These are phyloP conservation scores for Prosopocoilus inquinatus DNA, from an alignment of 2,888 invertebrate species.

Conservation along the genomic window DNA sequence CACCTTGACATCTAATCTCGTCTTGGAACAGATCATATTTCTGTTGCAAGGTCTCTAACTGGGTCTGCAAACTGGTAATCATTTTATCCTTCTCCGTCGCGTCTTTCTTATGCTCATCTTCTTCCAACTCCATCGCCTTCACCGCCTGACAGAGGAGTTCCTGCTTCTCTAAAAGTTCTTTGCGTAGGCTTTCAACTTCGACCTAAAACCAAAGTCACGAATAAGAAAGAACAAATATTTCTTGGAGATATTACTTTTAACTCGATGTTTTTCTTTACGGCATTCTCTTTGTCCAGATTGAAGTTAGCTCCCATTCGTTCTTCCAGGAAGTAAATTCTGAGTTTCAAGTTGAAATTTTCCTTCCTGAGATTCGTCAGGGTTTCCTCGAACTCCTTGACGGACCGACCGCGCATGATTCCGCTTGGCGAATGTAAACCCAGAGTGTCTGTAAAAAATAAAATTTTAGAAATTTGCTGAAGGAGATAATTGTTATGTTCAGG, in stretches of 20 bases:
- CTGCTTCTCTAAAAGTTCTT: slow-evolving; percentile 79
- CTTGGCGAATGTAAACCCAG: slow-evolving; percentile 41
- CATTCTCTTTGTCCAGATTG: slow-evolving; percentile 63
- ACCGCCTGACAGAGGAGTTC: slow-evolving; percentile 82
- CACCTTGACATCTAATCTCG: slow-evolving; percentile 22
- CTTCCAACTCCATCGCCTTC: slow-evolving; percentile 75
- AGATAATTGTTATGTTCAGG: no score
- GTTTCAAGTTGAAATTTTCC: slow-evolving; percentile 90
- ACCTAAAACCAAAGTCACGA: slow-evolving; percentile 54
- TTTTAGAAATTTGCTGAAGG: not conserved
- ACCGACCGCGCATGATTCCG: slow-evolving; percentile 51
- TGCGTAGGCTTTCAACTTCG: slow-evolving; percentile 71
- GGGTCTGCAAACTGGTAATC: slow-evolving; percentile 46
- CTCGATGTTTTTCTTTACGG: slow-evolving; percentile 66
- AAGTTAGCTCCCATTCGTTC: slow-evolving; percentile 72
- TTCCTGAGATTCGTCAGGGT: slow-evolving; percentile 78
- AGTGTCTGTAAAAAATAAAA: slow-evolving; percentile 33
- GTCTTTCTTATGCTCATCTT: slow-evolving; percentile 59
- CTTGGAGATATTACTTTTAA: slow-evolving; percentile 54
- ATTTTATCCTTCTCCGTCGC: slow-evolving; percentile 47
- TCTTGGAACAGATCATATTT: slow-evolving; percentile 28
- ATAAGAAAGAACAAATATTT: not conserved
- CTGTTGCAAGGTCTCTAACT: slow-evolving; percentile 38
- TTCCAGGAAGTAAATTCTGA: slow-evolving; percentile 87
- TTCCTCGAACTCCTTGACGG: slow-evolving; percentile 89